A percentile compares a stretch with the other conserved stretches of the same genome.
These are phyloP conservation scores for Danionella cerebrum DNA, from an alignment of 2,113 vertebrate species.

Conservation along the genomic window DNA sequence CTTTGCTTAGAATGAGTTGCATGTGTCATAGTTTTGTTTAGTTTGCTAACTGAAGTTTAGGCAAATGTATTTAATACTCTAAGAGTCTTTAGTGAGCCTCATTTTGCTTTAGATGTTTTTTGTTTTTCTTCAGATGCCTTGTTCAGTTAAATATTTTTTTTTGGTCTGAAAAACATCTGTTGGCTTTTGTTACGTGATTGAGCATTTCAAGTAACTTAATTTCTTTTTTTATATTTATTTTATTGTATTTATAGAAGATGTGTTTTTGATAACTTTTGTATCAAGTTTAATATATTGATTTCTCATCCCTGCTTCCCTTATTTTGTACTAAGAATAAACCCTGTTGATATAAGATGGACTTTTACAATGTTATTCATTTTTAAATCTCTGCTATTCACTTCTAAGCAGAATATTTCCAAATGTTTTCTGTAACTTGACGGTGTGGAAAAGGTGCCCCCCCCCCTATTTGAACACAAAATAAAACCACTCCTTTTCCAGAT, in stretches of 20 bases:
- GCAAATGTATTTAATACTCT: not conserved
- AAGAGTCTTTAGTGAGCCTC: conserved; percentile 41
- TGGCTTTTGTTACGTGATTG: conserved; percentile 50
- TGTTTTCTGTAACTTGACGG: no score
- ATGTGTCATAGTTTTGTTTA: conserved; percentile 4
- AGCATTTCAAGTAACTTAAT: conserved; percentile 66
- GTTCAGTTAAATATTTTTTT: conserved; percentile 38
- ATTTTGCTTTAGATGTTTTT: conserved; percentile 34
- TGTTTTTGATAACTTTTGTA: conserved; percentile 60
- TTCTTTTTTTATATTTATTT: conserved; percentile 70
- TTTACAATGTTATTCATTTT: not conserved
- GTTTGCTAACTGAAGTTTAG: conserved; percentile 19
- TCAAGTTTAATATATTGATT: conserved; percentile 74
- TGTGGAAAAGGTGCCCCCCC: no score
- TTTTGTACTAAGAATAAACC: conserved; percentile 71
- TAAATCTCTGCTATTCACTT: no score
- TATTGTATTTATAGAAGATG: conserved; percentile 72
- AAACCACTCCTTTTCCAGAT: no score
- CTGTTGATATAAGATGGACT: conserved; percentile 13
- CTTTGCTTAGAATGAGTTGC: not conserved
- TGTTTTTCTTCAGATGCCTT: conserved; percentile 47
- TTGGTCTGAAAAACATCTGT: conserved; percentile 50
- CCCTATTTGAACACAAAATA: no score
- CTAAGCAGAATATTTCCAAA: no score
- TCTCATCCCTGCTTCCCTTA: conserved; percentile 35